A percentile compares a stretch with the other conserved stretches of the same genome.
These are phyloP conservation scores for Microcebus ravelobensis DNA, from an alignment of 2,113 vertebrate genomes.

Conservation along the genomic window DNA sequence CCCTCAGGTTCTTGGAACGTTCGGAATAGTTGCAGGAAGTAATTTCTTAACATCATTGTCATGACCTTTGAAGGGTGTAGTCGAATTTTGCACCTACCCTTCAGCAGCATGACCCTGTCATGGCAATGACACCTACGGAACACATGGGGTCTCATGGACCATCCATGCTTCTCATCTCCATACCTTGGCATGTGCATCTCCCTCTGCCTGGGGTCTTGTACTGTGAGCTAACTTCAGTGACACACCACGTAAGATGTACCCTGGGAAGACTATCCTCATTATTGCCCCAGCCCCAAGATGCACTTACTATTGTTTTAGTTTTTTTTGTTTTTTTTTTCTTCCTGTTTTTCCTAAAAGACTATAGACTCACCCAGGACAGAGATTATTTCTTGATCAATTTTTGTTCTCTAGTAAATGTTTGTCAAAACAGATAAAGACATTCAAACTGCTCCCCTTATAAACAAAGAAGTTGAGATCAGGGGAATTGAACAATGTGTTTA, in stretches of 20 bases:
- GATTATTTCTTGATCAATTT: background rate
- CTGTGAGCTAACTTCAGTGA: background rate
- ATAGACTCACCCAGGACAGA: background rate
- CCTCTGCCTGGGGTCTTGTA: background rate
- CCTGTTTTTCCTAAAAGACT: background rate
- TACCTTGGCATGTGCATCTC: fast-evolving
- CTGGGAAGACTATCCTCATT: background rate
- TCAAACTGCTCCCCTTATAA: background rate
- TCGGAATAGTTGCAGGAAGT: background rate
- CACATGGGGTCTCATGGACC: fast-evolving
- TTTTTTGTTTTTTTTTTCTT: background rate
- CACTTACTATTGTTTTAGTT: background rate
- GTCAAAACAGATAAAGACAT: background rate
- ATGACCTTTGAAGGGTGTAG: background rate
- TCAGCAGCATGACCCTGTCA: background rate
- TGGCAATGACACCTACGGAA: background rate
- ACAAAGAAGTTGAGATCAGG: background rate
- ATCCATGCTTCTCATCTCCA: background rate
- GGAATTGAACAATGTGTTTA: background rate
- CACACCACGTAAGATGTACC: background rate
- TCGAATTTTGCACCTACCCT: background rate
- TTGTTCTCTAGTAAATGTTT: background rate
- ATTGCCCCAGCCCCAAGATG: fast-evolving
- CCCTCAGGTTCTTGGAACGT: background rate
- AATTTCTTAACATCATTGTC: background rate